Evolutionary conservation across 1,140 invertebrate species (phyloP), one percentile per base, ranked within the genome.

Genomic region (Bathynomus jamesi): DNA sequence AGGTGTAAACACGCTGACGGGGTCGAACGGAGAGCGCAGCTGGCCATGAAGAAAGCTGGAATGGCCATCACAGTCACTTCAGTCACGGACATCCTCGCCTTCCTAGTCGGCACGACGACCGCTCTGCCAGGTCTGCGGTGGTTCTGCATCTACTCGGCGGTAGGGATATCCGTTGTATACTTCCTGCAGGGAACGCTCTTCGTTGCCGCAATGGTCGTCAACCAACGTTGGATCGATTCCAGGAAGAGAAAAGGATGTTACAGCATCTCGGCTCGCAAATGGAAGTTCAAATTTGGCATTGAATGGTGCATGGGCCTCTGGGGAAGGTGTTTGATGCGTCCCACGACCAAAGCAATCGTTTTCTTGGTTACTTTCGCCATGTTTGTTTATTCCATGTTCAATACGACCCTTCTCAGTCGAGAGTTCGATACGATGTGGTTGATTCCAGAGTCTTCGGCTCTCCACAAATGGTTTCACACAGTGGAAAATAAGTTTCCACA

Each of bases 41-140:
- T 80, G 71, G 78, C 83, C 27, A 77, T 85, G 28, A 81, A 85
- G 67, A 82, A 85, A 70, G 86, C 88, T 32, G 88, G 88, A 31
- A 85, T 87, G 17, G 88, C 87, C 10, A 86, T 89, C 67, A 88
- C 88, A 3, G 86, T 89, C 3, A 89, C 88, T 3, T 88, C 87
- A 3, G 79, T 89, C n/a, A 89, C 88, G 2, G 88, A 89, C 78
- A 82, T 88, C 68, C 83, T 87, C 10, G 87, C 87, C 2, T 89
- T 89, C 78, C 85, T 83, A 25, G 87, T 89, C 67, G 88, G 88
- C n/a, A 84, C 87, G n/a, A 85, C 83, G 4, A 85, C 84, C 0
- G 80, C 83, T 13, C 82, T 86, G 80, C 84, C 84, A 5, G 83
- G 83, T 27, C 77, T 86, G 0, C 79, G 79, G 28, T 85, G 83